Evolutionary conservation across 2,113 vertebrate species (phyloP).

Genomic region (Cnemophilus loriae): DNA sequence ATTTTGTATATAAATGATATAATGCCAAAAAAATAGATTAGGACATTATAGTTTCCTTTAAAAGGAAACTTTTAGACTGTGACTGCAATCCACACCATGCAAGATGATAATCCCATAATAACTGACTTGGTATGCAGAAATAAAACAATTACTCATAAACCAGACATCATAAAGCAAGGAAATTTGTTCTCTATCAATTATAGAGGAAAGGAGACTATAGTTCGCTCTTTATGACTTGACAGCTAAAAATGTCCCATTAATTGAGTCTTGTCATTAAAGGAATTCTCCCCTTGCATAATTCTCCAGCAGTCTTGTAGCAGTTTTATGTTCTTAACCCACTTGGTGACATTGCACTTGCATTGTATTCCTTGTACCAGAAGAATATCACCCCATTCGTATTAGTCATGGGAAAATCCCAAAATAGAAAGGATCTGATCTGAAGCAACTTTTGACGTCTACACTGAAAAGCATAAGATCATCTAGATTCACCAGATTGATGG

Average conservation of each 20-base stretch:
- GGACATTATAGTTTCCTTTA: slow-evolving; percentile 34
- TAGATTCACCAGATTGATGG: background rate
- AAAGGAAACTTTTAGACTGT: background rate
- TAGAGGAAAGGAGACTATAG: background rate
- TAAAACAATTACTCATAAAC: slow-evolving; percentile 9
- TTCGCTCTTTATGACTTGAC: background rate
- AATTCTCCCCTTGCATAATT: background rate
- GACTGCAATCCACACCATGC: background rate
- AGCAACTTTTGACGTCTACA: background rate
- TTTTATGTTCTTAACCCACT: background rate
- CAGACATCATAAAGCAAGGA: background rate
- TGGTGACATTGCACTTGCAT: background rate
- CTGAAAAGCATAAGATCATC: background rate
- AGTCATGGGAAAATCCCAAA: background rate
- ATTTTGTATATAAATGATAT: slow-evolving; percentile 17
- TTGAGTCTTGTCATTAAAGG: background rate
- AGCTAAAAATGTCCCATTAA: background rate
- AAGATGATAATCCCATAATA: background rate
- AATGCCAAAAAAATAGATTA: background rate
- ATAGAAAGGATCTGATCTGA: background rate
- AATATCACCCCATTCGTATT: background rate
- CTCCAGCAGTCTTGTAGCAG: background rate
- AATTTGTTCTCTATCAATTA: background rate
- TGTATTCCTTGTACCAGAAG: background rate
- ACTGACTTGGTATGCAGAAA: background rate